Conservation (phyloP, 2,113 vertebrate genomes). For the Brienomyrus longianalis region DNA sequence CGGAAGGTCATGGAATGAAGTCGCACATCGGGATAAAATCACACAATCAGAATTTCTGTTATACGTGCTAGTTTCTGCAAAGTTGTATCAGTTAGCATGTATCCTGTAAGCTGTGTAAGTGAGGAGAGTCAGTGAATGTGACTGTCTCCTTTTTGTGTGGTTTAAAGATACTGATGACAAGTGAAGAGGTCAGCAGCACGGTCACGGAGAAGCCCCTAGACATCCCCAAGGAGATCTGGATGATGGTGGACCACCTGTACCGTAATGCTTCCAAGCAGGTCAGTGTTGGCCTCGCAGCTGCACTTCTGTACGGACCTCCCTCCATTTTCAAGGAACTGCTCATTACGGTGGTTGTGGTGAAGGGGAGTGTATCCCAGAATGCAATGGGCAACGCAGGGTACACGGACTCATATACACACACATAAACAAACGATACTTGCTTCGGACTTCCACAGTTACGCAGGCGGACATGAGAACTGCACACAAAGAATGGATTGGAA, state of each 20-base stretch:
- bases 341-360: background rate
- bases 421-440: background rate
- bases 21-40: background rate
- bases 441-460: background rate
- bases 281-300: background rate
- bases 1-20: background rate
- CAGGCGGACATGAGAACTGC: background rate
- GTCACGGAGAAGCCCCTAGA: conserved; percentile 69
- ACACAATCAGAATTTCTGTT: background rate
- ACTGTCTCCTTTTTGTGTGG: background rate
- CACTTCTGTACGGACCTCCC: background rate
- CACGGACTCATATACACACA: background rate
- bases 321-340: background rate
- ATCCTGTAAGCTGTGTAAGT: background rate
- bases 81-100: background rate
- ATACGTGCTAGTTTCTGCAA: background rate
- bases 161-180: conserved; percentile 57
- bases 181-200: conserved; percentile 31
- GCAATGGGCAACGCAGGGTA: background rate
- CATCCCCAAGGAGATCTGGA: conserved; percentile 92
- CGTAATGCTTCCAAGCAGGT: conserved; percentile 83
- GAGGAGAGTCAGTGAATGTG: background rate
- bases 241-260: conserved; percentile 90
- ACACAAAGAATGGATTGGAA: background rate
- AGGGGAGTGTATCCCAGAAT: background rate